Base-by-base conservation (phyloP, 2,888 invertebrate species). In the Pachymerium ferrugineum region DNA sequence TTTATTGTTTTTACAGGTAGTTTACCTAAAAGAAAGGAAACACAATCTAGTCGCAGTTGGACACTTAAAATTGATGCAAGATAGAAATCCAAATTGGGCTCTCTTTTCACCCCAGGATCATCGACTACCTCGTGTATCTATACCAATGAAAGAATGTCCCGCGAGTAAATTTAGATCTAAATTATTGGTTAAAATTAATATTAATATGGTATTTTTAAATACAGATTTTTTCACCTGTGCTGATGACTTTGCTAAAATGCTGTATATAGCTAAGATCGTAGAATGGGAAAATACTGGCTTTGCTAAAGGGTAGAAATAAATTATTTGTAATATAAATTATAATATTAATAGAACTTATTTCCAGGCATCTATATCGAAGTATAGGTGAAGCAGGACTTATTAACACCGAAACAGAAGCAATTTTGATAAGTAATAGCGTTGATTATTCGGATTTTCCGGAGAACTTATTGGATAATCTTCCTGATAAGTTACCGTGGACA, bases 331-430 rank as follows among this genome's bases (percentile, higher is more conserved):
- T 3, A 38, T 38, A 6, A 47, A 2, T 47, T 47, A 22, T 16
- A 47, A 22, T 47, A 22, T 47, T 16, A 16, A n/a, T 2, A 22
- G 16, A 19, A n/a, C 22, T 47, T 22, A 8, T 25, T 77, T 78
- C 19, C 75, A 84, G 87, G 0, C 84, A 85, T 76, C 84, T 96
- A 75, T 79, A 88, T 16, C 85, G 88, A 79, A 86, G 87, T 71
- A 85, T 97, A 62, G 97, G 97, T 0, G 85, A 87, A 76, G 86
- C 87, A 35, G 92, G 91, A 1, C 88, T 93, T 78, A 85, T 96
- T 78, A 87, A 88, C 74, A 86, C 89, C 0, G 94, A 97, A 84
- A 89, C 91, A 0, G 86, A 86, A 79, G 92, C 92, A 6, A 90
- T 97, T 79, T 85, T 97, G 73, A 85, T 89, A 35, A 91, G 93